Evolutionary conservation across 2,888 invertebrate species (phyloP).

Genomic region (Nephrotoma guestfalica): DNA sequence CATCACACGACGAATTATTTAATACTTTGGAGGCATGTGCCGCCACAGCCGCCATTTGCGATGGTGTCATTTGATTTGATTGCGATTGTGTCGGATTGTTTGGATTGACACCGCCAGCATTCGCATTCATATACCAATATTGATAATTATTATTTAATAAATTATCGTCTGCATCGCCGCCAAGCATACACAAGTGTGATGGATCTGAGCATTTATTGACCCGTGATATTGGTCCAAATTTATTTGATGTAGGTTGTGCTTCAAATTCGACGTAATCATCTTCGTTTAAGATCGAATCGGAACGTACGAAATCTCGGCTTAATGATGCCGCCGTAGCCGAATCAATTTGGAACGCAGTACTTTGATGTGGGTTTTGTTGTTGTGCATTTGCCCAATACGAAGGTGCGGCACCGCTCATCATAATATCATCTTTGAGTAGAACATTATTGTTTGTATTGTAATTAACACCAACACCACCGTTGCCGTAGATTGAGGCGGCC

Average conservation of each 20-base stretch:
- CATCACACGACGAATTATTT: not conserved
- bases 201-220: not conserved
- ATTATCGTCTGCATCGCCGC: not conserved
- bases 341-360: conserved; percentile 10
- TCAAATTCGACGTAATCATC: conserved; percentile 52
- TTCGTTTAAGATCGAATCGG: conserved; percentile 42
- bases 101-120: not conserved
- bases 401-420: not conserved
- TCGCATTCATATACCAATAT: not conserved
- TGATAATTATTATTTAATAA: not conserved
- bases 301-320: conserved; percentile 28
- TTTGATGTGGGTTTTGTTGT: conserved; percentile 12
- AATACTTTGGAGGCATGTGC: not conserved
- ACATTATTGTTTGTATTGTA: conserved; percentile 8
- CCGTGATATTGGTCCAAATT: conserved; percentile 53
- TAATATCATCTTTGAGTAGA: conserved; percentile 3
- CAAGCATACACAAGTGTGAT: not conserved
- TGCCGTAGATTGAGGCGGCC: not conserved
- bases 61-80: not conserved
- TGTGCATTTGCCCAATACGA: conserved; percentile 7
- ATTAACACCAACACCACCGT: conserved; percentile 6
- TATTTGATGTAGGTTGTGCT: conserved; percentile 41
- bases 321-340: conserved; percentile 10
- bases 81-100: not conserved
- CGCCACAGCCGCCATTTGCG: not conserved